These are phyloP conservation scores for Dilophus febrilis DNA, from an alignment of 2,888 invertebrate species.

Conservation along the genomic window DNA sequence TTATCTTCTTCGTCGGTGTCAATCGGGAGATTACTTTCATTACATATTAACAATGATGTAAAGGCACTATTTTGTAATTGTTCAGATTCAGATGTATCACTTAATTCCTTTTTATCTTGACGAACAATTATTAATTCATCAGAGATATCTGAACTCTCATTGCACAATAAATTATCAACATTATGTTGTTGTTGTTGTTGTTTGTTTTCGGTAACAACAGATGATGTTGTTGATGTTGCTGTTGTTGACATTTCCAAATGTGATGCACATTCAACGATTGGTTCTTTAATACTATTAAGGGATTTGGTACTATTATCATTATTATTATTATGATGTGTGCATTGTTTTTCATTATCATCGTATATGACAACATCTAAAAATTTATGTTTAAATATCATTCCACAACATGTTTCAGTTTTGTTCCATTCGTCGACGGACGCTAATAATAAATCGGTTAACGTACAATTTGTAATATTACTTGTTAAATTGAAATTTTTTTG, in stretches of 20 bases:
- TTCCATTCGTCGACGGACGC: conserved; percentile 1
- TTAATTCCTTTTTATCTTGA: no score
- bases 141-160: no score
- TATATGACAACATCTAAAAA: conserved; percentile 20
- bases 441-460: conserved; percentile 23
- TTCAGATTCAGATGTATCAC: no score
- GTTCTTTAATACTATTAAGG: no score
- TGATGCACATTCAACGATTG: neutral
- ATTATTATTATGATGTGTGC: neutral
- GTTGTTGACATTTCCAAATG: conserved; percentile 8
- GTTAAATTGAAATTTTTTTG: conserved; percentile 18
- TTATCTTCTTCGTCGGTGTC: no score
- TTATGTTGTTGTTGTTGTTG: neutral
- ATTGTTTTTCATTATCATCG: conserved; percentile 9
- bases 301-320: no score
- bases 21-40: no score
- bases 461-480: conserved; percentile 15
- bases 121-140: no score
- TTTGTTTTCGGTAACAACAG: neutral
- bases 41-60: no score
- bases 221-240: conserved; percentile 8
- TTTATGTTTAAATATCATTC: conserved; percentile 18
- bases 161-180: no score
- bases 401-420: conserved; percentile 24
- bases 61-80: no score